Evolutionary conservation across 2,113 vertebrate genomes (phyloP).

Genomic region (Edolisoma coerulescens): DNA sequence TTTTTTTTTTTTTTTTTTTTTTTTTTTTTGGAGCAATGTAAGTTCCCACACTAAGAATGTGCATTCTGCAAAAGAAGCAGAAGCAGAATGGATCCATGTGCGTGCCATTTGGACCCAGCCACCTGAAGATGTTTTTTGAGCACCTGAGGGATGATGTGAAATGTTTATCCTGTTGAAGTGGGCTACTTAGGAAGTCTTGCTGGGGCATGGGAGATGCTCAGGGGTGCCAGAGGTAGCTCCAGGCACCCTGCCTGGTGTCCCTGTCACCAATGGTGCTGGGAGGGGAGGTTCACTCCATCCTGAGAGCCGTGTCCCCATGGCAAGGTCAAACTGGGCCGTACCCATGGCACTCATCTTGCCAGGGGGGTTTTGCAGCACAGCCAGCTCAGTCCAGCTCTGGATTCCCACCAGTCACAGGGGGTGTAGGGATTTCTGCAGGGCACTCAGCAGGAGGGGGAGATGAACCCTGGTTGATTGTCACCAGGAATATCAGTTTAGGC

Average conservation of each 20-base stretch:
- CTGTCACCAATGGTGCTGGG: fast-evolving
- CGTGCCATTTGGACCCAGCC: neutral
- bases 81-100: neutral
- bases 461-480: neutral
- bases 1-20: neutral
- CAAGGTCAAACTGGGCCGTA: neutral
- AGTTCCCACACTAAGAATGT: neutral
- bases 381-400: neutral
- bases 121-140: neutral
- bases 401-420: neutral
- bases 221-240: no score
- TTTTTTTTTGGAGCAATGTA: neutral
- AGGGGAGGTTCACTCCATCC: neutral
- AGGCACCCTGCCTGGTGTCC: neutral
- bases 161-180: neutral
- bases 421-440: neutral
- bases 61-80: neutral
- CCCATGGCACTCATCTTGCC: fast-evolving
- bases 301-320: fast-evolving
- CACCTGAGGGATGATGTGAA: neutral
- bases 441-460: neutral
- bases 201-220: neutral
- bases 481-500: neutral
- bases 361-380: neutral
- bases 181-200: neutral